Conservation (phyloP, 2,888 invertebrate genomes). For the Abrostola triplasia region DNA sequence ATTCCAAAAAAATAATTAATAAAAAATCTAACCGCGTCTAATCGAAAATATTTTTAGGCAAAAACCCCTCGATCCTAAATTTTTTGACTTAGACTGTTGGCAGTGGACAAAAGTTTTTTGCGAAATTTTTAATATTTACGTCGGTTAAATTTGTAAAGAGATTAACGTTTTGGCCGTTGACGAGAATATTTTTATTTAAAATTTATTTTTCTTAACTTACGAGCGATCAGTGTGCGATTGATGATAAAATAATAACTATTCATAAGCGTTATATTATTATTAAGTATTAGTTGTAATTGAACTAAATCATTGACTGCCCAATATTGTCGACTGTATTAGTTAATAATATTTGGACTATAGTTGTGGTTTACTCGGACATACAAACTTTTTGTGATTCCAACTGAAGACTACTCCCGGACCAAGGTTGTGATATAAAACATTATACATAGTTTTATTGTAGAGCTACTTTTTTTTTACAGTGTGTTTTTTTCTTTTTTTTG, state of each 20-base stretch:
- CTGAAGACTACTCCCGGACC: constrained; percentile 65
- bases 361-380: constrained; percentile 69
- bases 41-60: constrained; percentile 86
- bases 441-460: constrained; percentile 42
- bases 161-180: constrained; percentile 84
- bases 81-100: constrained; percentile 82
- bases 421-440: constrained; percentile 70
- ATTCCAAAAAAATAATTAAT: constrained; percentile 69
- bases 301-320: constrained; percentile 70
- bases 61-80: constrained; percentile 77
- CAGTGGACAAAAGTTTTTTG: constrained; percentile 81
- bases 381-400: constrained; percentile 68
- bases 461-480: constrained; percentile 30
- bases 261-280: constrained; percentile 80
- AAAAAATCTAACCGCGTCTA: constrained; percentile 79
- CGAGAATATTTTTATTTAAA: constrained; percentile 83
- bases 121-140: constrained; percentile 87
- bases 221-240: constrained; percentile 76
- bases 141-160: constrained; percentile 86
- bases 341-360: constrained; percentile 62
- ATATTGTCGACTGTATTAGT: constrained; percentile 61
- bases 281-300: constrained; percentile 69
- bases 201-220: constrained; percentile 78
- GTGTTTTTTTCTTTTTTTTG: constrained; percentile 21
- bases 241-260: constrained; percentile 66